Base-by-base conservation (phyloP, 2,113 vertebrate genomes). In the Mesocricetus auratus region DNA sequence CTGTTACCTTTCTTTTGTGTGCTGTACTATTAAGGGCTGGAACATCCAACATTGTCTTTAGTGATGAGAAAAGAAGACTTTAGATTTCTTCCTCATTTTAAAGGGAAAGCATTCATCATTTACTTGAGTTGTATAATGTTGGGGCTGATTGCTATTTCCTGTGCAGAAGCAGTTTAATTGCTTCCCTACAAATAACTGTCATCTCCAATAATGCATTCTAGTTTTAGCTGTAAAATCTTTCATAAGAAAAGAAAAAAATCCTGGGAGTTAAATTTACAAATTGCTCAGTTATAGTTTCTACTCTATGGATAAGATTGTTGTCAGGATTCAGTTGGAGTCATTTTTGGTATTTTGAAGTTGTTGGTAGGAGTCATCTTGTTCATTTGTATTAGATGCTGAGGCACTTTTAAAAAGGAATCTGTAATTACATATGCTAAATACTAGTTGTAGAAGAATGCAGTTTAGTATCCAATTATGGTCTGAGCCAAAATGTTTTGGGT, bases 321-420 rank as follows among this genome's bases (percentile, higher is more conserved):
- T 68, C 60, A 90, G 79, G 82, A 87, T 92, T 24, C 53, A 58
- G 5, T 82, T 90, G 45, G 42, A 77, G 36, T 83, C 36, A 33
- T 95, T 96, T 85, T 87, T 95, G n/a, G 42, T 93, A 94, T 42
- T 85, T 95, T 92, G 56, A 93, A 47, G 31, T 89, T 89, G 33
- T 92, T 82, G 31, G 68, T 75, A 71, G 29, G 10, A 60, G 50
- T 39, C 15, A 47, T 85, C 77, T 94, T 94, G 47, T 73, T 91
- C 56, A 58, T 82, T 95, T 92, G 11, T 89, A 5, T 94, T 93
- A 92, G 62, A 62, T 97, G 36, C 39, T 69, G 19, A 39, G 22
- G n/a, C 29, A 93, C 33, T 75, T 96, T 81, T 88, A n/a, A 86
- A 95, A 85, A 77, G 56, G 83, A 64, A 77, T 82, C 21, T 77